Evolutionary conservation across 2,888 invertebrate species (phyloP), one percentile per base, ranked within the genome.

Genomic region (Steinernema scapterisci): DNA sequence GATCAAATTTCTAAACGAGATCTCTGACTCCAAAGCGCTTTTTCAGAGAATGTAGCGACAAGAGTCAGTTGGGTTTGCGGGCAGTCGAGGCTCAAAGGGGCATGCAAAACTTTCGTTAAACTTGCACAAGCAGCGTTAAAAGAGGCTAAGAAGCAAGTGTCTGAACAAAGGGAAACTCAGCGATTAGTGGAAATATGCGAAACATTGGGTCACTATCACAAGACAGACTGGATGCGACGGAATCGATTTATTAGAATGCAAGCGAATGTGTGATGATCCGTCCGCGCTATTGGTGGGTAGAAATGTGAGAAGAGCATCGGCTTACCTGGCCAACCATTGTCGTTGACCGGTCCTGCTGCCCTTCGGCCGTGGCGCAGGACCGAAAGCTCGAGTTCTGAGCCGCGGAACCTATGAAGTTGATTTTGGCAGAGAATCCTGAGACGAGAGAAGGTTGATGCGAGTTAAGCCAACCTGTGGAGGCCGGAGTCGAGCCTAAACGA

Each of bases 331-430:
- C 63, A 38, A 63, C 63, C 63, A 63, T 63, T 31, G 11, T 19
- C 27, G 9, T 1, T 31, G 63, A 63, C 63, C 63, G 63, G 63
- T 63, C 63, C 63, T 63, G 63, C 63, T 63, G 63, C 63, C 63
- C 63, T 63, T 63, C 31, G 63, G 63, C 63, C 63, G 16, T 38
- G 63, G 63, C 63, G 63, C 63, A 63, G 63, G 63, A 63, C 63
- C 63, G 63, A 63, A 63, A 63, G 63, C 63, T n/a, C 16, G 27
- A 7, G 16, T 21, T 27, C 23, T 11, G 63, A 25, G 27, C 38
- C 13, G 6, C 16, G 27, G 63, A 63, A 27, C 63, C n/a, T 21
- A 63, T 63, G 16, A 31, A 63, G 63, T 63, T 63, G 27, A 16
- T 1, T 1, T 21, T 31, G 31, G 11, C 9, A 63, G 1, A 16